Base-by-base conservation (phyloP, 2,797 vertebrate genomes). In the Enteromius paludinosus region DNA sequence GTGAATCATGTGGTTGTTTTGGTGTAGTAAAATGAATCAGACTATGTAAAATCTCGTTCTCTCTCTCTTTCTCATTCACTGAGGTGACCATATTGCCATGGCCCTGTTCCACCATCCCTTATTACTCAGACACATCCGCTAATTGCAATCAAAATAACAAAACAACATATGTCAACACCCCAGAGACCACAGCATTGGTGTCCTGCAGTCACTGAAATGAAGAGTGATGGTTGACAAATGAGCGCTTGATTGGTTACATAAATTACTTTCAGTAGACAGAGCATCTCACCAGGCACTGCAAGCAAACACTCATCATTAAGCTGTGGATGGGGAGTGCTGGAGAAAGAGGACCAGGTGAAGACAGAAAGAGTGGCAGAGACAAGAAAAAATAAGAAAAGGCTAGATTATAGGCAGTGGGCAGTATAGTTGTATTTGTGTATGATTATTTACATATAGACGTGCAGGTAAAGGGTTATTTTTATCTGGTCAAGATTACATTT, bases 211-310 rank as follows among this genome's bases (percentile, higher is more conserved):
- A 88, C 79, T 82, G 88, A 91, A 91, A 94, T 91, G 89, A 91
- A 92, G 93, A 93, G 92, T 92, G 92, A 94, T 92, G 90, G 90
- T 92, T 92, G 92, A 93, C 92, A 93, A 93, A 93, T 92, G 91
- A 94, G 90, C 85, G 86, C 84, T 89, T 90, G 90, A 93, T 93
- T 93, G 93, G 87, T 86, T 91, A 88, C 90, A 92, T 94, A 92
- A 92, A 93, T 93, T 90, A 92, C 85, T 88, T 90, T 86, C 86
- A 82, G 79, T 85, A 85, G 82, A 83, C 83, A 33, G 87, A 85
- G 82, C 83, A 84, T 87, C 82, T 84, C 88, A 89, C 87, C 85
- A 89, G 86, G 81, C 84, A 83, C 85, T 85, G 81, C 23, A 69
- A 66, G 83, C 81, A 81, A 86, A 86, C 83, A 61, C 79, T 77